A percentile compares a stretch with the other conserved stretches of the same genome.
phyloP scores from a whole-genome alignment of 1,140 invertebrate genomes.

The Orchestia grillus region DNA sequence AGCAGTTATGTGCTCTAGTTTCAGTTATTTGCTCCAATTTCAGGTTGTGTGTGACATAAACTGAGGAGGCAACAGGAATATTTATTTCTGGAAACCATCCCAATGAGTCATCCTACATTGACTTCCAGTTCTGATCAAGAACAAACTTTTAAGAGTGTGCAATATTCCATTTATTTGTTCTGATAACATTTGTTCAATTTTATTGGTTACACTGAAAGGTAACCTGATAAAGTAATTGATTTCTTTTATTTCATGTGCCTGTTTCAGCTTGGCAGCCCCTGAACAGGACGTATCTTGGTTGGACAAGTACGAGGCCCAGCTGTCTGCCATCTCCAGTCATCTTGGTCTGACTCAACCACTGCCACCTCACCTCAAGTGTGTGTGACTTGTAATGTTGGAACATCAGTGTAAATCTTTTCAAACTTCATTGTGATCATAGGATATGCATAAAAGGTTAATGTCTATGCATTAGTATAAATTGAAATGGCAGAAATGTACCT shows the following conservation, averaged over 20 bases:
- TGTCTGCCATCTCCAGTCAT: constrained; percentile 7
- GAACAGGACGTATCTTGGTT: neutral
- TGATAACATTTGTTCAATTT: neutral
- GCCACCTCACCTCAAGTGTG: constrained; percentile 31
- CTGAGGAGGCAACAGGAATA: too few species aligned
- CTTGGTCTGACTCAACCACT: constrained; percentile 10
- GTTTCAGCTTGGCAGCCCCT: neutral
- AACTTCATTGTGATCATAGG: too few species aligned
- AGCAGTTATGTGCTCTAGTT: too few species aligned
- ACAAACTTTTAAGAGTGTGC: neutral
- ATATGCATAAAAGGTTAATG: too few species aligned
- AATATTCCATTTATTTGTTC: neutral
- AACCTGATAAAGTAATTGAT: neutral
- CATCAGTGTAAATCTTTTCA: neutral
- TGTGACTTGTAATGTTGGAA: neutral
- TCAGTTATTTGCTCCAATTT: too few species aligned
- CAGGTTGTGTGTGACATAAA: too few species aligned
- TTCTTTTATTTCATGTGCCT: neutral
- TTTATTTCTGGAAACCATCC: too few species aligned
- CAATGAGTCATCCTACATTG: neutral
- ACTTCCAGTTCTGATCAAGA: neutral
- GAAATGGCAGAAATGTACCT: too few species aligned
- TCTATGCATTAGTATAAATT: too few species aligned
- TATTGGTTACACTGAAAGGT: neutral
- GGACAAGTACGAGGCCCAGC: constrained; percentile 40